Conservation (phyloP, 1,140 invertebrate genomes). For the Zaprionus capensis region DNA sequence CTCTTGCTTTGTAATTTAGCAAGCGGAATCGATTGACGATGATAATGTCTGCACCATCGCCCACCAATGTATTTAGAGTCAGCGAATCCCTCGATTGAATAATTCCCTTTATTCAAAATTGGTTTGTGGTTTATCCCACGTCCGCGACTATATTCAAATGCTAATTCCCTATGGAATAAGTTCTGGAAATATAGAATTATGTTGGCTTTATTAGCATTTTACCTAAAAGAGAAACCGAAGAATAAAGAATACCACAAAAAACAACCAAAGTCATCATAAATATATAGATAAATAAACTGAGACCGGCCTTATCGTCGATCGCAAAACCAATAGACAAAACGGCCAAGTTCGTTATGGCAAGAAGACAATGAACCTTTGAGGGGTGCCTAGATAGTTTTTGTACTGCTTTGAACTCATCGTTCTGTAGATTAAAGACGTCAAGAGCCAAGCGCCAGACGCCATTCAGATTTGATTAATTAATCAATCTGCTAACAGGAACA, state of each 20-base stretch:
- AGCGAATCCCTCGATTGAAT: not conserved
- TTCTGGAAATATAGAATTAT: constrained; percentile 52
- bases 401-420: constrained; percentile 24
- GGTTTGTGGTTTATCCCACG: constrained; percentile 63
- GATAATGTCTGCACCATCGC: not conserved
- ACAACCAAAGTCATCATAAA: constrained; percentile 36
- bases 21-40: too few species aligned
- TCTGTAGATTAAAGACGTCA: constrained; percentile 28
- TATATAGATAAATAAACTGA: constrained; percentile 6
- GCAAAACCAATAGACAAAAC: constrained; percentile 2
- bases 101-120: constrained; percentile 26
- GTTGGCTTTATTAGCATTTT: constrained; percentile 58
- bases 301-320: constrained; percentile 1
- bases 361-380: constrained; percentile 62
- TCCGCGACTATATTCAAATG: constrained; percentile 66
- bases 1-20: not conserved
- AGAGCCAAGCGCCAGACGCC: not conserved
- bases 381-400: not conserved
- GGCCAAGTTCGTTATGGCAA: constrained; percentile 28
- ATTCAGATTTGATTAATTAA: constrained; percentile 34
- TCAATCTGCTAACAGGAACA: constrained; percentile 28
- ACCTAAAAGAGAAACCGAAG: constrained; percentile 32
- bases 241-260: constrained; percentile 29
- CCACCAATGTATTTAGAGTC: constrained; percentile 27
- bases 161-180: constrained; percentile 50